Percentiles rank a stretch among this genome's conserved stretches.
phyloP scores from a whole-genome alignment of 1,140 invertebrate species.

The Panagrolaimus sp. region DNA sequence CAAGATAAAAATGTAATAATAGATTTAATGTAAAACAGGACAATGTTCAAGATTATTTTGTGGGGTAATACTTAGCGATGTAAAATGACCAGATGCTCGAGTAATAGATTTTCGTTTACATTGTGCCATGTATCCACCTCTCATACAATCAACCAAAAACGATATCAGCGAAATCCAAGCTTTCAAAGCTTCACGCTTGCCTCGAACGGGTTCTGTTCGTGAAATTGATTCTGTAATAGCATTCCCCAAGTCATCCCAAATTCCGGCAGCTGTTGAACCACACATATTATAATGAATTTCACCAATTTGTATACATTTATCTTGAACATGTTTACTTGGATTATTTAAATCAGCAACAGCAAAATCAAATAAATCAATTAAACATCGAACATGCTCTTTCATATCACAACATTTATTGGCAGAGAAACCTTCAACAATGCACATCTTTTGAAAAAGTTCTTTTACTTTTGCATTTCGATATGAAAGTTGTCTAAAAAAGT shows the following conservation, averaged over 20 bases:
- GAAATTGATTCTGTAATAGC: constrained; percentile 36
- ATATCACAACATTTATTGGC: constrained; percentile 39
- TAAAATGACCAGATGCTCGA: background rate
- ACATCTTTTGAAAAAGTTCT: constrained; percentile 44
- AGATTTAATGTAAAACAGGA: no score
- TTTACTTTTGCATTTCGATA: constrained; percentile 27
- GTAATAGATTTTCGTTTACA: constrained; percentile 36
- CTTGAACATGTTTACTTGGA: constrained; percentile 29
- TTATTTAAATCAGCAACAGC: constrained; percentile 38
- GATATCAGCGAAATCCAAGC: constrained; percentile 35
- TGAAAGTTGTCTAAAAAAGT: constrained; percentile 32
- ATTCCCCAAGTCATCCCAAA: constrained; percentile 42
- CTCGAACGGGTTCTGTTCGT: constrained; percentile 39
- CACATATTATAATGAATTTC: constrained; percentile 36
- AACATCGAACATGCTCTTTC: constrained; percentile 33
- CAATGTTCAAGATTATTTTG: no score
- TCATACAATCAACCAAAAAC: constrained; percentile 46
- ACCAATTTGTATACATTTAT: constrained; percentile 33
- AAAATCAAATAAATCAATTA: constrained; percentile 40
- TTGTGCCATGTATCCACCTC: constrained; percentile 34
- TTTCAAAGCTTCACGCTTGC: constrained; percentile 44
- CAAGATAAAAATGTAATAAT: no score
- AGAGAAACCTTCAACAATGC: constrained; percentile 35
- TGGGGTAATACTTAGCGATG: no score
- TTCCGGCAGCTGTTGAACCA: constrained; percentile 22